These are phyloP conservation scores for Amia ocellicauda DNA, from an alignment of 2,113 vertebrate species.

Conservation along the genomic window DNA sequence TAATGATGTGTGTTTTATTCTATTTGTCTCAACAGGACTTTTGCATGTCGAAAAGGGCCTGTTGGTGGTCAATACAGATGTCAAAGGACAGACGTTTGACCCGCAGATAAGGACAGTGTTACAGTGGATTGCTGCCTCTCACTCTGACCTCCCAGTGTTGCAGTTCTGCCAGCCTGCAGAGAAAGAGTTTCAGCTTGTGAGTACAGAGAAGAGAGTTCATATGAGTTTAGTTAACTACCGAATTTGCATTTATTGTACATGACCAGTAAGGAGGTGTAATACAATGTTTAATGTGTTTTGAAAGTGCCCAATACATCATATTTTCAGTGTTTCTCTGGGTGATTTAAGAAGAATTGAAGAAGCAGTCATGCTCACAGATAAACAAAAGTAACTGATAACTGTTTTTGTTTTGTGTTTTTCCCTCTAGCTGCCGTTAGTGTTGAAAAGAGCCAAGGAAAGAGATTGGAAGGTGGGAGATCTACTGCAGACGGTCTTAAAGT, in stretches of 20 bases:
- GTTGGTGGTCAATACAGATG: constrained; percentile 72
- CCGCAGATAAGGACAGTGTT: constrained; percentile 79
- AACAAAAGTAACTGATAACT: no score
- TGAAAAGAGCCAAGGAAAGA: constrained; percentile 71
- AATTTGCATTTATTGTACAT: no score
- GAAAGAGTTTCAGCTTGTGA: constrained; percentile 79
- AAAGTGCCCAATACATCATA: no score
- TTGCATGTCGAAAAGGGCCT: constrained; percentile 56
- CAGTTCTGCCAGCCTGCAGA: constrained; percentile 63
- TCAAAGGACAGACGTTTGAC: constrained; percentile 66
- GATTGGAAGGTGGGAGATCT: constrained; percentile 84
- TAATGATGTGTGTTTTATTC: background rate
- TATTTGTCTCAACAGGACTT: constrained; percentile 58
- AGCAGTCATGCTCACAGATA: no score
- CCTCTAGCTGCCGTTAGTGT: constrained; percentile 71
- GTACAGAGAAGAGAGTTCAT: no score
- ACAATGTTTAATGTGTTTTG: no score
- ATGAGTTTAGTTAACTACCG: no score
- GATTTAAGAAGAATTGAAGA: no score
- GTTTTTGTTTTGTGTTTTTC: constrained; percentile 16
- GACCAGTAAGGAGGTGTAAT: no score
- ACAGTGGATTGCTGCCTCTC: constrained; percentile 90
- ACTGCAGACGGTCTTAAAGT: constrained; percentile 81
- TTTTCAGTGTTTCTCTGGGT: no score
- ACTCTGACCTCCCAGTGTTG: constrained; percentile 73